Conservation (phyloP, 1,140 invertebrate genomes). For the Trichoplusia ni region DNA sequence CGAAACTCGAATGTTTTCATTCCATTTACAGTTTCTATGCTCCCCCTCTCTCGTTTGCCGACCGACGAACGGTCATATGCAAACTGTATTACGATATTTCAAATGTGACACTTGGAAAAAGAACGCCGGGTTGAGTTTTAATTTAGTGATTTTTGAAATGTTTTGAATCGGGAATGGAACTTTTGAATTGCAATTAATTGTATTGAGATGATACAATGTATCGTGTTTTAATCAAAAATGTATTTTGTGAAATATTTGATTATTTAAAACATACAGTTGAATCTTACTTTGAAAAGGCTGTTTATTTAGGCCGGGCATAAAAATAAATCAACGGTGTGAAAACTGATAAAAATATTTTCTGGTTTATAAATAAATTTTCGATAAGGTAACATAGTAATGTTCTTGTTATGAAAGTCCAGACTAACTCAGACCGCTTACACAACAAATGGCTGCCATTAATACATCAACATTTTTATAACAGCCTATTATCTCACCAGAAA, state of each 20-base stretch:
- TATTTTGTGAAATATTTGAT: too few relatives aligned
- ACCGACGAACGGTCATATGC: slow-evolving; percentile 45
- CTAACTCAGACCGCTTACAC: neutral
- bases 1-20: slow-evolving; percentile 77
- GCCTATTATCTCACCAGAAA: neutral
- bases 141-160: slow-evolving; percentile 3
- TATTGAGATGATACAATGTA: too few relatives aligned
- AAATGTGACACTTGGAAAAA: slow-evolving; percentile 21
- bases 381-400: too few relatives aligned
- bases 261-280: too few relatives aligned
- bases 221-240: too few relatives aligned
- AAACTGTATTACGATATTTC: slow-evolving; percentile 44
- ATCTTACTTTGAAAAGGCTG: too few relatives aligned
- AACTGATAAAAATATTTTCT: too few relatives aligned
- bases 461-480: slow-evolving; percentile 13
- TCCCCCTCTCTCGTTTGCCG: slow-evolving; percentile 46
- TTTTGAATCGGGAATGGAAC: neutral
- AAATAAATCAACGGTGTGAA: too few relatives aligned
- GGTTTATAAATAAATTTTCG: too few relatives aligned
- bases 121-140: slow-evolving; percentile 3
- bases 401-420: too few relatives aligned
- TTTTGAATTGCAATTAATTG: too few relatives aligned
- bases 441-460: slow-evolving; percentile 3
- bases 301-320: too few relatives aligned
- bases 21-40: slow-evolving; percentile 74